A percentile compares a stretch with the other conserved stretches of the same genome.
phyloP scores from a whole-genome alignment of 1,140 invertebrate species.

The Tribolium castaneum region DNA sequence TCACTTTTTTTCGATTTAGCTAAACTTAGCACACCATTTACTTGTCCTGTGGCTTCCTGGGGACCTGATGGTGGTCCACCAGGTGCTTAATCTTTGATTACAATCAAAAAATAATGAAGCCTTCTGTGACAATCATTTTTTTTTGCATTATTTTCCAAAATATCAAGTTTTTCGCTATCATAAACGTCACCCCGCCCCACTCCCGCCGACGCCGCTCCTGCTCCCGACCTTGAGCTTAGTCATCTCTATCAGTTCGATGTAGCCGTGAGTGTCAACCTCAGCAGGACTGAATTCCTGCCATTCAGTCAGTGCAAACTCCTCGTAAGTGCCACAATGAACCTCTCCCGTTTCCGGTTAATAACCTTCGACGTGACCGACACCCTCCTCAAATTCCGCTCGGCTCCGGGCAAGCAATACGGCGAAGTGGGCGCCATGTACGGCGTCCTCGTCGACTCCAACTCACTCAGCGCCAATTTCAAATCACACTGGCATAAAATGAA shows the following conservation, averaged over 20 bases:
- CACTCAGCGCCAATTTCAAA: slow-evolving; percentile 74
- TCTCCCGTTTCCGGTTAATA: slow-evolving; percentile 71
- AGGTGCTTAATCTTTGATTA: no score
- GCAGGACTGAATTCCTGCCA: neutral
- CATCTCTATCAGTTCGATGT: slow-evolving; percentile 24
- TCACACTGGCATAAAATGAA: slow-evolving; percentile 72
- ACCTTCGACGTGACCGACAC: slow-evolving; percentile 93
- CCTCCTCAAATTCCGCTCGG: slow-evolving; percentile 75
- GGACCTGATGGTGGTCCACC: no score
- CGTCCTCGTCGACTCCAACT: slow-evolving; percentile 69
- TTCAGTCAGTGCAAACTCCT: neutral
- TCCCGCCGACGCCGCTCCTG: neutral
- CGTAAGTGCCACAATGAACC: slow-evolving; percentile 55
- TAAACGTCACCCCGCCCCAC: no score
- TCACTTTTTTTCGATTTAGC: no score
- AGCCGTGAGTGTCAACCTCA: neutral
- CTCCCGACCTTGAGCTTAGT: slow-evolving; percentile 12
- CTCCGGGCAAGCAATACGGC: slow-evolving; percentile 80
- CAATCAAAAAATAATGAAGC: no score
- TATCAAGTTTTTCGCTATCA: no score
- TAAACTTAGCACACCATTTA: no score
- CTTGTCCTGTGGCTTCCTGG: no score
- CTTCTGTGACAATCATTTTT: no score
- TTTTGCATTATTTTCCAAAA: no score
- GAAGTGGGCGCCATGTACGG: slow-evolving; percentile 77